Percentiles rank a stretch among this genome's conserved stretches.
phyloP scores from a whole-genome alignment of 92 coral and sea anemone genomes.

The Heteractis magnifica region DNA sequence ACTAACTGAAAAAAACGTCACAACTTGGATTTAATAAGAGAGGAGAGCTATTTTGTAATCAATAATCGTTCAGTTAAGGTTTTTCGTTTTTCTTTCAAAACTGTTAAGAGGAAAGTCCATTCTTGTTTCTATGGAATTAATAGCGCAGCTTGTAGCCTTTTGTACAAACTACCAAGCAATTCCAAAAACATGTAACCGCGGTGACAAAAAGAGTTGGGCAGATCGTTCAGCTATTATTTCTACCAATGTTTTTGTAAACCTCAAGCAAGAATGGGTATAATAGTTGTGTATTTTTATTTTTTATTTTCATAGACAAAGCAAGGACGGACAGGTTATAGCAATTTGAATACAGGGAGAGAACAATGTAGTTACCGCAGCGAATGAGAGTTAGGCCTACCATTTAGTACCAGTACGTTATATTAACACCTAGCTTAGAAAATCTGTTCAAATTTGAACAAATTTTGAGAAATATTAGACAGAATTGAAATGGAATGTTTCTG shows the following conservation, averaged over 20 bases:
- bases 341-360: constrained; percentile 2
- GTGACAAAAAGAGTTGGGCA: not conserved
- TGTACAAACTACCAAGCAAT: not conserved
- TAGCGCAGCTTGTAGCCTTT: not conserved
- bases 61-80: not conserved
- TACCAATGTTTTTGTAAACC: no score
- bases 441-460: no score
- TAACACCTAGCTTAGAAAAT: not conserved
- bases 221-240: not conserved
- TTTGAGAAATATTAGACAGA: not conserved
- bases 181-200: not conserved
- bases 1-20: no score
- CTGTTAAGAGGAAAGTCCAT: not conserved
- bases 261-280: not conserved
- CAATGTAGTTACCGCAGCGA: not conserved
- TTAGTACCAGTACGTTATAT: not conserved
- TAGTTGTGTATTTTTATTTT: not conserved
- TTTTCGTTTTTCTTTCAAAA: not conserved
- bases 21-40: no score
- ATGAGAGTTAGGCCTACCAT: not conserved
- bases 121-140: not conserved
- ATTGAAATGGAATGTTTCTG: not conserved
- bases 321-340: not conserved
- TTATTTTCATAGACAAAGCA: not conserved
- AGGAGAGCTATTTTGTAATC: no score